These are phyloP conservation scores for Anolis sagrei DNA, from an alignment of 2,113 vertebrate species.

Conservation along the genomic window DNA sequence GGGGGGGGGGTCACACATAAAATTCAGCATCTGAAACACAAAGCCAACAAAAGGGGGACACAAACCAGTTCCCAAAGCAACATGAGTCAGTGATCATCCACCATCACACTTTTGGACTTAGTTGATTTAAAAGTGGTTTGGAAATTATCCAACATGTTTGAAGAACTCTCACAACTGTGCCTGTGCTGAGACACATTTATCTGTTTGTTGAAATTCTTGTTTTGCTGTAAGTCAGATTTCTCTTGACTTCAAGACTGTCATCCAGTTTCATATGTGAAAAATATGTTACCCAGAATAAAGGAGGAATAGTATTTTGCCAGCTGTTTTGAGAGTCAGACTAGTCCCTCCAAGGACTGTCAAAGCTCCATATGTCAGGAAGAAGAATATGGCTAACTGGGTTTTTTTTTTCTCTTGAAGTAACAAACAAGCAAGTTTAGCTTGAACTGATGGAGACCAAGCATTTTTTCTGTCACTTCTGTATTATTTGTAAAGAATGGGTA, in stretches of 20 bases:
- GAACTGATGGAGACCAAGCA: neutral
- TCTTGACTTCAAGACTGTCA: constrained; percentile 26
- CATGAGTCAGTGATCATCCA: neutral
- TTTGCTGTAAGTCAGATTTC: constrained; percentile 27
- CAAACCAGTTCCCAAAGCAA: neutral
- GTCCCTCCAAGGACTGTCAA: neutral
- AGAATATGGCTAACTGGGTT: too few relatives aligned
- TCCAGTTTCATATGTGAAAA: constrained; percentile 2
- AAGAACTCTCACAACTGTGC: neutral
- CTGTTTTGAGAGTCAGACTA: constrained; percentile 38
- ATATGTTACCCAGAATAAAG: constrained; percentile 13
- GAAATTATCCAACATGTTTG: neutral
- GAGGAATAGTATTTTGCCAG: constrained; percentile 39
- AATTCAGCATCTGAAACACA: too few relatives aligned
- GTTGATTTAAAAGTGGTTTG: neutral
- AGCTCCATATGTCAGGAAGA: constrained; percentile 9
- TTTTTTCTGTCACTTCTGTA: neutral
- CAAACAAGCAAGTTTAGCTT: neutral
- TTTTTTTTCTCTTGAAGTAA: neutral
- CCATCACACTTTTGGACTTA: neutral
- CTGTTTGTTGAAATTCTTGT: neutral
- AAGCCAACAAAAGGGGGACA: too few relatives aligned
- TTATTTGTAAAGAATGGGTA: constrained; percentile 19
- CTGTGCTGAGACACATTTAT: neutral
- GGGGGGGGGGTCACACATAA: too few relatives aligned